Evolutionary conservation across 2,797 vertebrate genomes (phyloP).

Genomic region (Scolopax bukidnonensis): DNA sequence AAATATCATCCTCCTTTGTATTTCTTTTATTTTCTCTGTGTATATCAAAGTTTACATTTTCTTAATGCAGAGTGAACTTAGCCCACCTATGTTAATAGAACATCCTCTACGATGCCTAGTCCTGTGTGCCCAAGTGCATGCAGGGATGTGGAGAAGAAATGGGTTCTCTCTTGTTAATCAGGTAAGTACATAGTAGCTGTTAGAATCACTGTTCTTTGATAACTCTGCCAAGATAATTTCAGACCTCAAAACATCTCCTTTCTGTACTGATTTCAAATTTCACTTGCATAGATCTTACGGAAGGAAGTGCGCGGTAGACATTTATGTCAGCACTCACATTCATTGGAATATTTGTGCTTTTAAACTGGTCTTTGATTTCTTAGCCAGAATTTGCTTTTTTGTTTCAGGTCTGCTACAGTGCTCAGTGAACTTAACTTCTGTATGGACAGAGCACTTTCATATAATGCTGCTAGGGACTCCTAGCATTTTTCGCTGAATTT

Average conservation of each 20-base stretch:
- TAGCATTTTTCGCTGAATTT: neutral
- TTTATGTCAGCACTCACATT: neutral
- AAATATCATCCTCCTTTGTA: neutral
- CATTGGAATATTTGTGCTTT: neutral
- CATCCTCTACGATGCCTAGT: constrained; percentile 94
- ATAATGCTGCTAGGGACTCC: neutral
- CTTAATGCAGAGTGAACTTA: constrained; percentile 90
- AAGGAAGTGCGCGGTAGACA: rapidly evolving
- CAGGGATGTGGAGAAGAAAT: constrained; percentile 98
- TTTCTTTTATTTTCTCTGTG: neutral
- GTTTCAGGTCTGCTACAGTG: neutral
- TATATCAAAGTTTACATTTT: constrained; percentile 14
- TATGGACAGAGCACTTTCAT: neutral
- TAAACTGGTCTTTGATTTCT: neutral
- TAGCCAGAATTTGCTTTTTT: neutral
- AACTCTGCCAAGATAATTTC: neutral
- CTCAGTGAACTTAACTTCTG: neutral
- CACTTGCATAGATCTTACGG: rapidly evolving
- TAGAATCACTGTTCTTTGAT: neutral
- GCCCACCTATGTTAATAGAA: constrained; percentile 93
- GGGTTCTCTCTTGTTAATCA: constrained; percentile 98
- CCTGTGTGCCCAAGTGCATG: constrained; percentile 96
- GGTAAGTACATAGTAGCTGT: constrained; percentile 72
- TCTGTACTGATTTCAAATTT: neutral
- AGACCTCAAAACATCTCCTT: neutral